Percentiles rank a stretch among this genome's conserved stretches.
phyloP scores from a whole-genome alignment of 2,113 vertebrate genomes.

The Strigops habroptila region DNA sequence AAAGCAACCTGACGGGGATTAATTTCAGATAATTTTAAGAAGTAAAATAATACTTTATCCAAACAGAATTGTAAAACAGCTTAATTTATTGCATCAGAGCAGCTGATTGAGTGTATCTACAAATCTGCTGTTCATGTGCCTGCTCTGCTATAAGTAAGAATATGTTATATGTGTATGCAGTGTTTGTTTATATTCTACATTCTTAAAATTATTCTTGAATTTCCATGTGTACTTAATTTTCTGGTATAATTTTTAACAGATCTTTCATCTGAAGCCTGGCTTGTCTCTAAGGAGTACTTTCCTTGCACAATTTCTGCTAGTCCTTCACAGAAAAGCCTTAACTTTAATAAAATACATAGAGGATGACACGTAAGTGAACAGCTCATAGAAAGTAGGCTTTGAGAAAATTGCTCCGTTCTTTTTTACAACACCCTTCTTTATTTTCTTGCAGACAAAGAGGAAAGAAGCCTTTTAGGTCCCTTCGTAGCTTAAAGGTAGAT shows the following conservation, averaged over 20 bases:
- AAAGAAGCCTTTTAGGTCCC: slow-evolving; percentile 90
- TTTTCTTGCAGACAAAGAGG: slow-evolving; percentile 87
- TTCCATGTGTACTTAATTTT: background rate
- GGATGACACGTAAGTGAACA: slow-evolving; percentile 91
- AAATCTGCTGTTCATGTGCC: background rate
- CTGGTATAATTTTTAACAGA: slow-evolving; percentile 69
- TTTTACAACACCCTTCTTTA: background rate
- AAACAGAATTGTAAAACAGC: background rate
- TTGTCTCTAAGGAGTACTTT: slow-evolving; percentile 90
- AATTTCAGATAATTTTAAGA: background rate
- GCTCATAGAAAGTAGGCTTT: background rate
- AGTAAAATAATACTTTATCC: background rate
- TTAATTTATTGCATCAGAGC: background rate
- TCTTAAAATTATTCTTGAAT: background rate
- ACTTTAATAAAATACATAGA: slow-evolving; percentile 97
- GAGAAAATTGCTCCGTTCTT: background rate
- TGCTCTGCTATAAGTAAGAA: background rate
- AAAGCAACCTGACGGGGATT: background rate
- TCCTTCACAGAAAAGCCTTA: slow-evolving; percentile 96
- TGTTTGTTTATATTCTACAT: background rate
- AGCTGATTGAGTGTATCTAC: background rate
- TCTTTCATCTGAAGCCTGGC: slow-evolving; percentile 93
- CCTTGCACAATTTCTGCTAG: slow-evolving; percentile 91
- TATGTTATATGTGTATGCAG: rapidly evolving
- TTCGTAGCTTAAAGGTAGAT: slow-evolving; percentile 91